Percentiles rank a stretch among this genome's conserved stretches.
These are phyloP conservation scores for Pangasius macronema DNA, from an alignment of 2,797 vertebrate species.

Conservation along the genomic window DNA sequence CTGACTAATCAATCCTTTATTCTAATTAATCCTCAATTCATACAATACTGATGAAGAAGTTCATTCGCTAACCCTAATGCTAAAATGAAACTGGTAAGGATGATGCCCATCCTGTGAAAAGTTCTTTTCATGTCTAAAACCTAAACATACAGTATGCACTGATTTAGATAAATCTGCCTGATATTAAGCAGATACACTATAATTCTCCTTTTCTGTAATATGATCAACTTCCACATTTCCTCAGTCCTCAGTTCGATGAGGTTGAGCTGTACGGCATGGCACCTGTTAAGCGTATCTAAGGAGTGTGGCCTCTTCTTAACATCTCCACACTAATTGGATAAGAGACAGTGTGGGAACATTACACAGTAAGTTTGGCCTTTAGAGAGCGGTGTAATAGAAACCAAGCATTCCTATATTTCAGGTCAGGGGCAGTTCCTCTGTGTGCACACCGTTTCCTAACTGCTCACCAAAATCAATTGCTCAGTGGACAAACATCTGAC, in stretches of 20 bases:
- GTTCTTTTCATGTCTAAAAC: not conserved
- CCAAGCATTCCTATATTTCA: constrained; percentile 50
- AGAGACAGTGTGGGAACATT: constrained; percentile 25
- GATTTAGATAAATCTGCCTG: not conserved
- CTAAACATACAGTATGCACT: not conserved
- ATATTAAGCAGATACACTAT: not conserved
- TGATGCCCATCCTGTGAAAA: not conserved
- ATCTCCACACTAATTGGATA: constrained; percentile 29
- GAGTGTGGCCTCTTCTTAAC: constrained; percentile 12
- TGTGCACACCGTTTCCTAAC: constrained; percentile 52
- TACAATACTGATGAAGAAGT: not conserved
- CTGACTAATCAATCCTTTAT: not conserved
- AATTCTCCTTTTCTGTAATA: constrained; percentile 5
- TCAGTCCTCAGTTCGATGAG: not conserved
- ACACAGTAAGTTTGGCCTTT: constrained; percentile 42
- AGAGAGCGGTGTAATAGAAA: constrained; percentile 38
- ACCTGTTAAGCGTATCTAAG: constrained; percentile 9
- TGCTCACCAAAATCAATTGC: constrained; percentile 57
- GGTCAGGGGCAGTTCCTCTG: constrained; percentile 54
- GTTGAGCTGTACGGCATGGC: not conserved
- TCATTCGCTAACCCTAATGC: not conserved
- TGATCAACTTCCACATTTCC: not conserved
- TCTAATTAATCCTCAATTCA: not conserved
- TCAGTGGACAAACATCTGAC: constrained; percentile 62
- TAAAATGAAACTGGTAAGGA: not conserved